These are phyloP conservation scores for Urosaurus nigricauda DNA, from an alignment of 2,797 vertebrate genomes.

Conservation along the genomic window DNA sequence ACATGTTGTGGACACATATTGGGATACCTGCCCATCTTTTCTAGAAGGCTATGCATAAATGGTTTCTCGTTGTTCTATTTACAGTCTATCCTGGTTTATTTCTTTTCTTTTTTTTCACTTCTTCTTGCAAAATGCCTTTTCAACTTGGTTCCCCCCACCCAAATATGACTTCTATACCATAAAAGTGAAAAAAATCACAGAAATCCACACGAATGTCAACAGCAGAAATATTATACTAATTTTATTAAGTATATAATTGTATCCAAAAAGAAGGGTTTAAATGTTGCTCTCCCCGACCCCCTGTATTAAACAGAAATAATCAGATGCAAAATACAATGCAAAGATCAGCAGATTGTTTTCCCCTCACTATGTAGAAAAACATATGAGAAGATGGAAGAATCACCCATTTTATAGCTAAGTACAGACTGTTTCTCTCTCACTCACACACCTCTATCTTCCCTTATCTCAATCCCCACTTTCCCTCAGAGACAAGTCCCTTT, in stretches of 20 bases:
- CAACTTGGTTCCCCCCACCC: too few species aligned
- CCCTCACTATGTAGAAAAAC: background rate
- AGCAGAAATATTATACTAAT: background rate
- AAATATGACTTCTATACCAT: too few species aligned
- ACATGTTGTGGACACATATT: too few species aligned
- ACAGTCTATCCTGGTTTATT: too few species aligned
- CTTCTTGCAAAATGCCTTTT: too few species aligned
- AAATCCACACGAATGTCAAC: background rate
- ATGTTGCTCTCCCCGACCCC: background rate
- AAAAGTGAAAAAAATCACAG: too few species aligned
- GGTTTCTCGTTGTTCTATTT: too few species aligned
- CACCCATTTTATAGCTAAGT: background rate
- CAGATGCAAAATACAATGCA: background rate
- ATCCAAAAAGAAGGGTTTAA: background rate
- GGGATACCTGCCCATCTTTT: too few species aligned
- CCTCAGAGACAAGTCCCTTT: background rate
- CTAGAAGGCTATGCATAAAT: too few species aligned
- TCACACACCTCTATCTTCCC: background rate
- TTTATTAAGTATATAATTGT: background rate
- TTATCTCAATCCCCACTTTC: background rate
- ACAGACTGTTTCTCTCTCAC: too few species aligned
- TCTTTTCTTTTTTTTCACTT: too few species aligned
- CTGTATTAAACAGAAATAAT: background rate
- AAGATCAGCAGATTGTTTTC: background rate
- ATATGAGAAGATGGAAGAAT: background rate